phyloP scores from a whole-genome alignment of 2,888 invertebrate species.

The Leptopilina drosophilae region DNA sequence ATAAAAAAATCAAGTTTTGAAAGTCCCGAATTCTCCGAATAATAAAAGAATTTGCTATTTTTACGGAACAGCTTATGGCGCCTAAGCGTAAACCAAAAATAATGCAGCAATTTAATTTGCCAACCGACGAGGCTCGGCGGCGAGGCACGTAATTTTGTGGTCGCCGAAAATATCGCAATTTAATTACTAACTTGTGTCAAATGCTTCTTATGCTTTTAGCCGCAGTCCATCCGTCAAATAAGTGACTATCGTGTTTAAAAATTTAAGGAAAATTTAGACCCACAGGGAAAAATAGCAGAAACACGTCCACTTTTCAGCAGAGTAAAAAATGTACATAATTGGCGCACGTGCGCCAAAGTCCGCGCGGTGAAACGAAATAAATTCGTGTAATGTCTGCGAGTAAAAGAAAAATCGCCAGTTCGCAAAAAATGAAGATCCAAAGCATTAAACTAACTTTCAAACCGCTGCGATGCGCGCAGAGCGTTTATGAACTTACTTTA shows the following conservation, averaged over 20 bases:
- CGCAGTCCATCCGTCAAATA: slow-evolving; percentile 2
- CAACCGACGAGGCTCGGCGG: neutral
- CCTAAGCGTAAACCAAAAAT: neutral
- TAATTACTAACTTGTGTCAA: slow-evolving; percentile 31
- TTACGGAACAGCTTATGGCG: no score
- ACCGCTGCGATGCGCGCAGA: neutral
- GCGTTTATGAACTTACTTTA: slow-evolving; percentile 27
- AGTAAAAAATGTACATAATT: neutral
- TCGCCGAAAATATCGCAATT: slow-evolving; percentile 11
- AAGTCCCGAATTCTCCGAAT: no score
- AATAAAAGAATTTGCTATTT: neutral
- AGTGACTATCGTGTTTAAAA: slow-evolving; percentile 19
- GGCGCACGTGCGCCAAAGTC: slow-evolving; percentile 34
- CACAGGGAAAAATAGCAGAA: neutral
- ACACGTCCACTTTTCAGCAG: neutral
- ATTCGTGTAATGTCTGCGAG: slow-evolving; percentile 16
- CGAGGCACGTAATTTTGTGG: neutral
- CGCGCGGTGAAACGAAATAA: slow-evolving; percentile 27
- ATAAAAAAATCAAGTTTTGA: no score
- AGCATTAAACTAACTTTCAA: slow-evolving; percentile 37
- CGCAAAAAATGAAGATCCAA: slow-evolving; percentile 17
- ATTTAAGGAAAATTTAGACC: slow-evolving; percentile 32
- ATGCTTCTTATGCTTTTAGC: slow-evolving; percentile 16
- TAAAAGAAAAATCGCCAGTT: slow-evolving; percentile 9
- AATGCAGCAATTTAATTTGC: neutral